phyloP scores from a whole-genome alignment of 2,888 invertebrate species.

The Silvanus unidentatus region DNA sequence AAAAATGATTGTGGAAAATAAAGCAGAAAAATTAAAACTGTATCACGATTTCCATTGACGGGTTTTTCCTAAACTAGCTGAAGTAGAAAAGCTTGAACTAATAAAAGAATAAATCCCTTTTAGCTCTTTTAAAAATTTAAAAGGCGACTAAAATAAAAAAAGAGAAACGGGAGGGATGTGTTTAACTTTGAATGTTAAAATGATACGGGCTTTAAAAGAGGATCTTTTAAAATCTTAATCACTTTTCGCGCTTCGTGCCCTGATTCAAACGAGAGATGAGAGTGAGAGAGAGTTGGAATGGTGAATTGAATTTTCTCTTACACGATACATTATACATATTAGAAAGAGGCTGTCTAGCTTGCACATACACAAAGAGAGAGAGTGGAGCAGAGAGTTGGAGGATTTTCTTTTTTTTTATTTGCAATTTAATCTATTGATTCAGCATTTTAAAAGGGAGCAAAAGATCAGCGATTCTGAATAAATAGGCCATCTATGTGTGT shows the following conservation, averaged over 20 bases:
- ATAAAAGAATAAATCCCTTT: slow-evolving; percentile 42
- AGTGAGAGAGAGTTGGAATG: no score
- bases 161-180: slow-evolving; percentile 15
- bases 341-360: no score
- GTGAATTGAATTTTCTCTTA: no score
- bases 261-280: slow-evolving; percentile 30
- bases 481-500: slow-evolving; percentile 41
- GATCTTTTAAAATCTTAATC: slow-evolving; percentile 45
- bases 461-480: slow-evolving; percentile 44
- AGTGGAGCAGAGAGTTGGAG: no score
- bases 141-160: slow-evolving; percentile 38
- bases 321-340: no score
- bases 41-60: slow-evolving; percentile 34
- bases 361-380: no score
- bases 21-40: slow-evolving; percentile 37
- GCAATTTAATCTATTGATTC: slow-evolving; percentile 46
- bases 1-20: slow-evolving; percentile 6
- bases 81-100: slow-evolving; percentile 39
- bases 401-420: slow-evolving; percentile 11
- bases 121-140: slow-evolving; percentile 42
- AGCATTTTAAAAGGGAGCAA: slow-evolving; percentile 43
- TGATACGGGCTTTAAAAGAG: slow-evolving; percentile 39
- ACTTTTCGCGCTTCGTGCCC: slow-evolving; percentile 41
- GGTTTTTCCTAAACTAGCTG: slow-evolving; percentile 29
- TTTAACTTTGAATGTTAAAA: slow-evolving; percentile 42